Conservation (phyloP, 2,888 invertebrate species). For the Frankliniella fusca region DNA sequence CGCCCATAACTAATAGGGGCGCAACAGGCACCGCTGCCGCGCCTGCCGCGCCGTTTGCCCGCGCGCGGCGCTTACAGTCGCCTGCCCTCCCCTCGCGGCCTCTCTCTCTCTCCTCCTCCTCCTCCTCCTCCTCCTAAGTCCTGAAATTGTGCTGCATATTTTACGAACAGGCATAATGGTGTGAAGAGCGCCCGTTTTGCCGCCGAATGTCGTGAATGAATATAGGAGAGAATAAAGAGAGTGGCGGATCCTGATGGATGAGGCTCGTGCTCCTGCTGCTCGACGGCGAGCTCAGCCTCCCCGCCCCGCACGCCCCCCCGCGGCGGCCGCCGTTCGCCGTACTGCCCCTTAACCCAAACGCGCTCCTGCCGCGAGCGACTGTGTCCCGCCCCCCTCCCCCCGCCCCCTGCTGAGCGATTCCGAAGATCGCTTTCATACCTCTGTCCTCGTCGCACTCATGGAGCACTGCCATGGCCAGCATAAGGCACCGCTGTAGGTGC, state of each 20-base stretch:
- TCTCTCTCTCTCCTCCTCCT: not conserved
- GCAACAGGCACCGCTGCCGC: not conserved
- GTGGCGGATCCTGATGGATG: not conserved
- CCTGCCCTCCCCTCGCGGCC: too few species aligned
- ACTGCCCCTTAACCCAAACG: too few species aligned
- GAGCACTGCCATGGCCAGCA: too few species aligned
- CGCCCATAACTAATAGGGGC: constrained; percentile 10
- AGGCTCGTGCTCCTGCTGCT: not conserved
- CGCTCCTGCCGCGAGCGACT: too few species aligned
- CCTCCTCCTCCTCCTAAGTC: not conserved
- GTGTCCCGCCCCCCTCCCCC: too few species aligned
- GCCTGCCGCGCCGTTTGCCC: not conserved
- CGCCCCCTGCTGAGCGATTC: too few species aligned
- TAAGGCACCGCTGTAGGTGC: too few species aligned
- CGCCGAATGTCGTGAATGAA: not conserved
- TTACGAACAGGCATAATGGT: not conserved
- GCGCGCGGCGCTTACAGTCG: not conserved
- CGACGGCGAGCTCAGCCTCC: too few species aligned
- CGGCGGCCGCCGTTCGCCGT: too few species aligned
- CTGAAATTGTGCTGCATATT: constrained; percentile 22
- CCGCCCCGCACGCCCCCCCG: too few species aligned
- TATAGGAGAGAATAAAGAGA: not conserved
- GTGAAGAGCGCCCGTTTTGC: not conserved
- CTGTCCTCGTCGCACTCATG: too few species aligned
- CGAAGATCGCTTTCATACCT: too few species aligned